phyloP scores from a whole-genome alignment of 1,140 invertebrate genomes.

The Drepana arcuata region DNA sequence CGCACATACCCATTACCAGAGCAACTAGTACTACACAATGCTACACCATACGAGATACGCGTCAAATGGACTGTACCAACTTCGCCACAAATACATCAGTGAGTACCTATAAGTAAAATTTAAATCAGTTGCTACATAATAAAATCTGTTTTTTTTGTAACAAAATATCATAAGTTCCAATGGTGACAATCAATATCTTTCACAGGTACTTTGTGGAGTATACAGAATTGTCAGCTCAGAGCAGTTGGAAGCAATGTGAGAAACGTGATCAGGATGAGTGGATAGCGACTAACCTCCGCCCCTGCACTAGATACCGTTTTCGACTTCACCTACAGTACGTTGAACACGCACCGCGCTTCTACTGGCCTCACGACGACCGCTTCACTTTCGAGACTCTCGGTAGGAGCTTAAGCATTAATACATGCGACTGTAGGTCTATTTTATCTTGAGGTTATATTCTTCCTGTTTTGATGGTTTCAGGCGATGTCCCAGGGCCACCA shows the following conservation, averaged over 20 bases:
- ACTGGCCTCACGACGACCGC: slow-evolving; percentile 78
- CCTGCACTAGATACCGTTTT: slow-evolving; percentile 83
- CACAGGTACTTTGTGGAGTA: slow-evolving; percentile 45
- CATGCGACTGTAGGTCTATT: too few relatives aligned
- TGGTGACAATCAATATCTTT: slow-evolving; percentile 1
- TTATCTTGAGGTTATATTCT: too few relatives aligned
- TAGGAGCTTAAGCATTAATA: too few relatives aligned
- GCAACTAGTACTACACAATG: slow-evolving; percentile 71
- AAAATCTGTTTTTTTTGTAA: too few relatives aligned
- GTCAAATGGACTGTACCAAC: slow-evolving; percentile 76
- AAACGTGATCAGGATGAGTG: slow-evolving; percentile 45
- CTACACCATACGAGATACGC: slow-evolving; percentile 73
- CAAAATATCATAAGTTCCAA: too few relatives aligned
- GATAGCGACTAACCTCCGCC: slow-evolving; percentile 73
- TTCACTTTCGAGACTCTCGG: slow-evolving; percentile 85
- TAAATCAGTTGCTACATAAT: too few relatives aligned
- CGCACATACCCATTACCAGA: slow-evolving; percentile 80
- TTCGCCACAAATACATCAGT: slow-evolving; percentile 35
- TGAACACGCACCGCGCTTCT: slow-evolving; percentile 71
- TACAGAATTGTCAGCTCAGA: slow-evolving; percentile 23
- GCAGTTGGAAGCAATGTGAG: slow-evolving; percentile 30
- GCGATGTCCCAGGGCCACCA: slow-evolving; percentile 50
- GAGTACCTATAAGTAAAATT: too few relatives aligned
- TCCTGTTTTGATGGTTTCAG: slow-evolving; percentile 19
- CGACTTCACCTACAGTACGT: slow-evolving; percentile 79